Evolutionary conservation across 1,140 invertebrate genomes (phyloP).

Genomic region (Drosophila aff.): DNA sequence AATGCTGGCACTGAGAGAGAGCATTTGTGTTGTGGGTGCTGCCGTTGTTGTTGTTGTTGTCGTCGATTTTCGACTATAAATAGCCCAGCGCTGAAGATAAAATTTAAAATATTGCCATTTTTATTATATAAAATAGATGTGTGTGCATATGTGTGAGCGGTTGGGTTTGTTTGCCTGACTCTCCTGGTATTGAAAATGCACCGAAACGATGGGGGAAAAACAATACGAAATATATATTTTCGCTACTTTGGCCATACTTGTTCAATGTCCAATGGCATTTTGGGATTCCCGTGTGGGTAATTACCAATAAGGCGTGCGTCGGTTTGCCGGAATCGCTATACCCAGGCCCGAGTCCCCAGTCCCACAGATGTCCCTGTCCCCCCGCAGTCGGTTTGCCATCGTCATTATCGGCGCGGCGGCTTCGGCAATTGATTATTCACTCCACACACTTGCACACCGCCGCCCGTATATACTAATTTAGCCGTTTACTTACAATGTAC

Average conservation of each 20-base stretch:
- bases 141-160: not conserved
- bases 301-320: slow-evolving; percentile 62
- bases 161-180: not conserved
- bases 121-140: slow-evolving; percentile 55
- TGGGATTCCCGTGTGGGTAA: slow-evolving; percentile 79
- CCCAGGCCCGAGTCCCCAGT: slow-evolving; percentile 2
- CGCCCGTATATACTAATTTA: slow-evolving; percentile 2
- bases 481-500: not conserved
- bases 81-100: slow-evolving; percentile 64
- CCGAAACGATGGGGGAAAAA: slow-evolving; percentile 41
- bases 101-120: slow-evolving; percentile 66
- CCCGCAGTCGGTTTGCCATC: slow-evolving; percentile 29
- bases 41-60: slow-evolving; percentile 8
- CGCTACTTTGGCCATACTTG: slow-evolving; percentile 33
- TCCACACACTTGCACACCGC: slow-evolving; percentile 37
- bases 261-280: slow-evolving; percentile 58
- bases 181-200: slow-evolving; percentile 36
- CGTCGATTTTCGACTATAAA: slow-evolving; percentile 55
- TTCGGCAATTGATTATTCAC: slow-evolving; percentile 78
- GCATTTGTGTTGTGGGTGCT: slow-evolving; percentile 46
- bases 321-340: slow-evolving; percentile 31
- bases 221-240: slow-evolving; percentile 40
- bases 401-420: slow-evolving; percentile 33
- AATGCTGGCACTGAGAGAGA: slow-evolving; percentile 12
- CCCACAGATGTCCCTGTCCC: slow-evolving; percentile 1